phyloP scores from a whole-genome alignment of 1,140 invertebrate genomes.

The Phymorhynchus buccinoides region DNA sequence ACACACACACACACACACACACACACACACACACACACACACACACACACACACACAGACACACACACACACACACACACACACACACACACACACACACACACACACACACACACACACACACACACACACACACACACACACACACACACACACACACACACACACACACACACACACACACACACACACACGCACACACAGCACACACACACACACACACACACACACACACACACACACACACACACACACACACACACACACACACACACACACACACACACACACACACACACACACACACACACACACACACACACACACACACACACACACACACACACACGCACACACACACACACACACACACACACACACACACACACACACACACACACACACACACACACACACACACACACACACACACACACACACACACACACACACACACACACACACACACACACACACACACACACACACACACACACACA shows the following conservation, averaged over 20 bases:
- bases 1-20: constrained; percentile 13
- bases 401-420: too few relatives aligned
- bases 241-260: not conserved
- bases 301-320: too few relatives aligned
- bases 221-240: not conserved
- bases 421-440: too few relatives aligned
- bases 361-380: too few relatives aligned
- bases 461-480: too few relatives aligned
- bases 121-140: not conserved
- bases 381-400: too few relatives aligned
- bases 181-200: too few relatives aligned
- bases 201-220: not conserved
- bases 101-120: not conserved
- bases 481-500: too few relatives aligned
- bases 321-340: too few relatives aligned
- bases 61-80: not conserved
- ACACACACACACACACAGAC: not conserved
- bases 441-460: too few relatives aligned
- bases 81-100: not conserved
- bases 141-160: not conserved
- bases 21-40: not conserved
- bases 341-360: too few relatives aligned
- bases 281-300: not conserved
- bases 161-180: not conserved
- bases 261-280: not conserved